A percentile compares a stretch with the other conserved stretches of the same genome.
phyloP scores from a whole-genome alignment of 1,140 invertebrate genomes.

The Aporrectodea caliginosa region DNA sequence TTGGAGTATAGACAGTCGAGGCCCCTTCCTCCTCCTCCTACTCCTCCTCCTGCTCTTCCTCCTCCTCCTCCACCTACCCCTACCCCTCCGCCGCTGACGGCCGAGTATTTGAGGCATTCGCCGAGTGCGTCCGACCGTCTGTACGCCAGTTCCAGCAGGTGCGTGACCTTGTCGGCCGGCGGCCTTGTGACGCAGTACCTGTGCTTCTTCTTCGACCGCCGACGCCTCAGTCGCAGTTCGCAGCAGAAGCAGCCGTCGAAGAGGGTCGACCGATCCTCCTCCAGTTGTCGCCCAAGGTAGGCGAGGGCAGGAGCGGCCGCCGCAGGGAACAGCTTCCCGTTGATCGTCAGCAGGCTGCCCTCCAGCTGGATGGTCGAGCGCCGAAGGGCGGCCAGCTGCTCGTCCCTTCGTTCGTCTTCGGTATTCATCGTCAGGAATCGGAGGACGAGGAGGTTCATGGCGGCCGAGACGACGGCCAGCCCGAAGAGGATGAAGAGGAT shows the following conservation, averaged over 20 bases:
- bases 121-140: background rate
- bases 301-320: slow-evolving; percentile 55
- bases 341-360: slow-evolving; percentile 80
- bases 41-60: too few species aligned
- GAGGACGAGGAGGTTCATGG: slow-evolving; percentile 93
- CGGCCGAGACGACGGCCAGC: slow-evolving; percentile 95
- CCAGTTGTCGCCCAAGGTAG: background rate
- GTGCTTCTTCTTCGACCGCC: slow-evolving; percentile 45
- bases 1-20: background rate
- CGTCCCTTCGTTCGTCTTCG: slow-evolving; percentile 88
- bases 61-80: too few species aligned
- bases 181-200: slow-evolving; percentile 67
- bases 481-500: slow-evolving; percentile 99
- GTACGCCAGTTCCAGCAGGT: slow-evolving; percentile 57
- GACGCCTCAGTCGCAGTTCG: slow-evolving; percentile 41
- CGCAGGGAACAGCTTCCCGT: slow-evolving; percentile 71
- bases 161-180: slow-evolving; percentile 67
- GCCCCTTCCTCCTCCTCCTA: background rate
- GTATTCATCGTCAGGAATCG: slow-evolving; percentile 98
- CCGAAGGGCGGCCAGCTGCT: slow-evolving; percentile 70
- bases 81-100: background rate
- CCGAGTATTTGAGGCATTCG: background rate
- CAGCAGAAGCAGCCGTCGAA: slow-evolving; percentile 59
- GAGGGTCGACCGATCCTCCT: background rate
- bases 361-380: slow-evolving; percentile 77